Conservation (phyloP, 2,113 vertebrate genomes). For the Hepsetus odoe region DNA sequence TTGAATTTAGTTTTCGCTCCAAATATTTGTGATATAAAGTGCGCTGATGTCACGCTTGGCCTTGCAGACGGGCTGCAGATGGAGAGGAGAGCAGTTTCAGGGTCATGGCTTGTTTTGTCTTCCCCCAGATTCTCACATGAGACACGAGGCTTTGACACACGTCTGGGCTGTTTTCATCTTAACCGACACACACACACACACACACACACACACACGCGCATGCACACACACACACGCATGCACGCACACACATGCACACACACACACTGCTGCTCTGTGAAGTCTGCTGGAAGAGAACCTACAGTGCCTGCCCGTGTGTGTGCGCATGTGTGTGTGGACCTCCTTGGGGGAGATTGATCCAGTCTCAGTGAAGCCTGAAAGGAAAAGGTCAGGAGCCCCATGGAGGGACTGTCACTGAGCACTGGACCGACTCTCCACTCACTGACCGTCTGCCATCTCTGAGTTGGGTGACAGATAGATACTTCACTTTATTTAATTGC, state of each 20-base stretch:
- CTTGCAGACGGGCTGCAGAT: slow-evolving; percentile 46
- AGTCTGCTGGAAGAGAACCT: slow-evolving; percentile 35
- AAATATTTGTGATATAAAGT: slow-evolving; percentile 33
- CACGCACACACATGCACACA: slow-evolving; percentile 13
- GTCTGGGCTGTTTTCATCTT: no score
- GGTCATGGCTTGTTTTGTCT: slow-evolving; percentile 45
- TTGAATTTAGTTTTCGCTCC: slow-evolving; percentile 35
- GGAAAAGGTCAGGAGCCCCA: slow-evolving; percentile 52
- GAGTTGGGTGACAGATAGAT: slow-evolving; percentile 2
- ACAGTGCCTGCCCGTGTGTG: background rate
- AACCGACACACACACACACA: slow-evolving; percentile 14
- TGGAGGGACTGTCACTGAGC: background rate
- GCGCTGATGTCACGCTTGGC: slow-evolving; percentile 11
- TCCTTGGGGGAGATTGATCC: slow-evolving; percentile 51
- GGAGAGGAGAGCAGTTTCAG: slow-evolving; percentile 32
- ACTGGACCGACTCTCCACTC: slow-evolving; percentile 28
- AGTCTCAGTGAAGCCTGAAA: slow-evolving; percentile 34
- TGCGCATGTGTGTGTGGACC: slow-evolving; percentile 21
- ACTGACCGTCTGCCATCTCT: slow-evolving; percentile 13
- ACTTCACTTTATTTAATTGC: slow-evolving; percentile 28
- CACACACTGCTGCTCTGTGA: background rate
- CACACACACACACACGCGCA: slow-evolving; percentile 13
- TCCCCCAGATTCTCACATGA: slow-evolving; percentile 35
- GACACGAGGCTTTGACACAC: slow-evolving; percentile 6
- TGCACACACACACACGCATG: background rate